A percentile compares a stretch with the other conserved stretches of the same genome.
These are phyloP conservation scores for Regulus satrapa DNA, from an alignment of 2,113 vertebrate species.

Conservation along the genomic window DNA sequence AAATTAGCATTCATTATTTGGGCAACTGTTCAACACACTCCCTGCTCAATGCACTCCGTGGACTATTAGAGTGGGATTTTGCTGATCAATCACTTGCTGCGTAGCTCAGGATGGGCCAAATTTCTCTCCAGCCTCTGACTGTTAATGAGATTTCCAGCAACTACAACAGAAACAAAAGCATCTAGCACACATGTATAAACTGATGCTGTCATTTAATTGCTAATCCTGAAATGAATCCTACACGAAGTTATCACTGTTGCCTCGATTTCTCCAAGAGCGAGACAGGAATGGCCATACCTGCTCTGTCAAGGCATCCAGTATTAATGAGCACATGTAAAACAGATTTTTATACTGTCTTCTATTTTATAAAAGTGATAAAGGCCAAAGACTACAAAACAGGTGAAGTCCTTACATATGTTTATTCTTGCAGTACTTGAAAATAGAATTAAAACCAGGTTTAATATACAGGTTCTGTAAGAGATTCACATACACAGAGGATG, in stretches of 20 bases:
- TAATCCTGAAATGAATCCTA: not conserved
- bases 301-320: not conserved
- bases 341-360: not conserved
- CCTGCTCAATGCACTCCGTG: not conserved
- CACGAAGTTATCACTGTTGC: not conserved
- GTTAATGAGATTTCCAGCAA: not conserved
- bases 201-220: not conserved
- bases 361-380: not conserved
- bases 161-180: not conserved
- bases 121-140: not conserved
- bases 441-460: not conserved
- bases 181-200: not conserved
- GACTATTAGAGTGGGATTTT: not conserved
- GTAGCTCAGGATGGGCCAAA: not conserved
- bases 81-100: not conserved
- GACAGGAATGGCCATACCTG: not conserved
- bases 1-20: not conserved
- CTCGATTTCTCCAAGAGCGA: not conserved
- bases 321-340: not conserved
- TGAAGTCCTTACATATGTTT: not conserved
- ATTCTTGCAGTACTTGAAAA: not conserved
- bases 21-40: not conserved
- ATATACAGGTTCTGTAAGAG: not conserved
- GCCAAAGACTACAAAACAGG: not conserved
- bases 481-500: not conserved